phyloP scores from a whole-genome alignment of 2,113 vertebrate species.

The Aythya baeri region DNA sequence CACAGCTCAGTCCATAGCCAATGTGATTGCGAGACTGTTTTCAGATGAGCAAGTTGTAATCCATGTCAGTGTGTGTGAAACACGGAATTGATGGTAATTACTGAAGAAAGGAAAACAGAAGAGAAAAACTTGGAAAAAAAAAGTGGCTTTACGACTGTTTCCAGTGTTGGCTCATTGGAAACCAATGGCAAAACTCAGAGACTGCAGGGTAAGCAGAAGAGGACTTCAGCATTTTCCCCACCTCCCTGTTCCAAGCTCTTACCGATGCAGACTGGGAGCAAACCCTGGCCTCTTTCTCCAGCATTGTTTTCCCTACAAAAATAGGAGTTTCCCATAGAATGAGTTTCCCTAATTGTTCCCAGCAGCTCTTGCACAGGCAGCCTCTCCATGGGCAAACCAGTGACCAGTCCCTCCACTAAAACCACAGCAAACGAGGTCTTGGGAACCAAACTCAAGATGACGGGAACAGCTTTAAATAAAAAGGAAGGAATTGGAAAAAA shows the following conservation, averaged over 20 bases:
- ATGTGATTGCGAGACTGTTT: not conserved
- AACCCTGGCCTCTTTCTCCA: not conserved
- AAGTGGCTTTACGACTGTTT: constrained; percentile 12
- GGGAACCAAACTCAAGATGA: not conserved
- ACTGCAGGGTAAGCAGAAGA: not conserved
- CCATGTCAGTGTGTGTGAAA: not conserved
- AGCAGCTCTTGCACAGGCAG: not conserved
- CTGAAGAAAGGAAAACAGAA: constrained; percentile 17
- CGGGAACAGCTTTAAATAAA: not conserved
- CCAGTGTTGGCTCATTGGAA: not conserved
- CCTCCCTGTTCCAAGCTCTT: not conserved
- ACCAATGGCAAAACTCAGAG: not conserved
- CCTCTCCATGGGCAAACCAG: not conserved
- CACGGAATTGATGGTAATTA: not conserved
- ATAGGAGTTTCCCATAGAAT: constrained; percentile 24
- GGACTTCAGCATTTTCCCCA: not conserved
- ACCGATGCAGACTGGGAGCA: not conserved
- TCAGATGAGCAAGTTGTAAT: constrained; percentile 1
- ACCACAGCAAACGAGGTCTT: not conserved
- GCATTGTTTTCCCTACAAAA: not conserved
- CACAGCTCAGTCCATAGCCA: not conserved
- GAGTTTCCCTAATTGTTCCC: not conserved
- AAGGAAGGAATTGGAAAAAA: not conserved
- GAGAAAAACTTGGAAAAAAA: not conserved
- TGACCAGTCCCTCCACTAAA: not conserved